Percentiles rank a stretch among this genome's conserved stretches.
Conservation (phyloP, 2,888 invertebrate species). For the Sclerodermus sp. region DNA sequence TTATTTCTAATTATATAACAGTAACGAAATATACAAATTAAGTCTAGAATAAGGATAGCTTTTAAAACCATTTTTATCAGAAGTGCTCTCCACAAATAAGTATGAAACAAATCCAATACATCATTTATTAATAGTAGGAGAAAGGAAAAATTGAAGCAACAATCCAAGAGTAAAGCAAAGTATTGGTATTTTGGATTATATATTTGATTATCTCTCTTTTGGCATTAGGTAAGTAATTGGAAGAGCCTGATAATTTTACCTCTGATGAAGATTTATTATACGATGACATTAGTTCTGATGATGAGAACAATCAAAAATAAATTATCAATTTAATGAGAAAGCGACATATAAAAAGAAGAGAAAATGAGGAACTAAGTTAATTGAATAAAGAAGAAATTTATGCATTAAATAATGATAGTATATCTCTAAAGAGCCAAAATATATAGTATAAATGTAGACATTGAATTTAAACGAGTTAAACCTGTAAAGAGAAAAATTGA, state of each 20-base stretch:
- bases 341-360: constrained; percentile 69
- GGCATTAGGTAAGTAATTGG: no score
- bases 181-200: constrained; percentile 61
- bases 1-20: constrained; percentile 51
- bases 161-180: constrained; percentile 82
- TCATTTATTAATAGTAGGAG: constrained; percentile 83
- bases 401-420: constrained; percentile 26
- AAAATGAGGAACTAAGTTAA: constrained; percentile 58
- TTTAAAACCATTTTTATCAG: constrained; percentile 78
- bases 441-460: constrained; percentile 66
- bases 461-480: constrained; percentile 62
- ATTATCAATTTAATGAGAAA: no score
- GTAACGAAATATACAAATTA: constrained; percentile 86
- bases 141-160: constrained; percentile 94
- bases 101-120: constrained; percentile 87
- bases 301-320: constrained; percentile 75
- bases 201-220: constrained; percentile 2
- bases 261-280: constrained; percentile 51
- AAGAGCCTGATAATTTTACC: no score
- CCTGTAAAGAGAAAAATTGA: constrained; percentile 58
- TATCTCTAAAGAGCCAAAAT: constrained; percentile 59
- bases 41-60: constrained; percentile 96
- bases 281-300: constrained; percentile 69
- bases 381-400: constrained; percentile 44
- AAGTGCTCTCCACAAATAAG: constrained; percentile 76